Conservation (phyloP, 2,797 vertebrate genomes). For the Salarias fasciatus region DNA sequence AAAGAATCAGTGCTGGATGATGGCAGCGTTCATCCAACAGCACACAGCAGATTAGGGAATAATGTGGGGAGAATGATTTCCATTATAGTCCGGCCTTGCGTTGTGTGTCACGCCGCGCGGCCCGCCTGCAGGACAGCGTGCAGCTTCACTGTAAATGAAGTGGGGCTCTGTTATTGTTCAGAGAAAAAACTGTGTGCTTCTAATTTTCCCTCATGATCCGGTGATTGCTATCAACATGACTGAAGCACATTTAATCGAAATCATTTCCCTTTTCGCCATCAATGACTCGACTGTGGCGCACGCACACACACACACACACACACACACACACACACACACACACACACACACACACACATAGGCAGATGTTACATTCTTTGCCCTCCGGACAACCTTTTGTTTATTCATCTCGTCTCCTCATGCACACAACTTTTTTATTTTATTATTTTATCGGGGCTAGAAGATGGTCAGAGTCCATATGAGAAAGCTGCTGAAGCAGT, state of each 20-base stretch:
- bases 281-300: slow-evolving; percentile 43
- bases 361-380: slow-evolving; percentile 19
- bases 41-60: slow-evolving; percentile 13
- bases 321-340: too few species aligned
- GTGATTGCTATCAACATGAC: slow-evolving; percentile 58
- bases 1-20: too few species aligned
- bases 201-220: slow-evolving; percentile 59
- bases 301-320: too few species aligned
- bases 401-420: slow-evolving; percentile 9
- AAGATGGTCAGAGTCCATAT: too few species aligned
- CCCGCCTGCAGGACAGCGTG: slow-evolving; percentile 35
- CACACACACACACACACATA: too few species aligned
- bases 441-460: too few species aligned
- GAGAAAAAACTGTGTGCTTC: slow-evolving; percentile 42
- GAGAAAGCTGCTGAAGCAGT: too few species aligned
- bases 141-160: slow-evolving; percentile 20
- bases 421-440: not conserved
- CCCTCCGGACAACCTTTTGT: slow-evolving; percentile 50
- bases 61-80: slow-evolving; percentile 48
- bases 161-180: slow-evolving; percentile 19
- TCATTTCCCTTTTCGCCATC: slow-evolving; percentile 43
- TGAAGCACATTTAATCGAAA: slow-evolving; percentile 47
- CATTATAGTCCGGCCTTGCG: slow-evolving; percentile 42
- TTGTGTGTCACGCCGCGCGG: slow-evolving; percentile 31
- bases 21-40: not conserved